phyloP scores from a whole-genome alignment of 2,797 vertebrate species.

The Sibirionetta formosa region DNA sequence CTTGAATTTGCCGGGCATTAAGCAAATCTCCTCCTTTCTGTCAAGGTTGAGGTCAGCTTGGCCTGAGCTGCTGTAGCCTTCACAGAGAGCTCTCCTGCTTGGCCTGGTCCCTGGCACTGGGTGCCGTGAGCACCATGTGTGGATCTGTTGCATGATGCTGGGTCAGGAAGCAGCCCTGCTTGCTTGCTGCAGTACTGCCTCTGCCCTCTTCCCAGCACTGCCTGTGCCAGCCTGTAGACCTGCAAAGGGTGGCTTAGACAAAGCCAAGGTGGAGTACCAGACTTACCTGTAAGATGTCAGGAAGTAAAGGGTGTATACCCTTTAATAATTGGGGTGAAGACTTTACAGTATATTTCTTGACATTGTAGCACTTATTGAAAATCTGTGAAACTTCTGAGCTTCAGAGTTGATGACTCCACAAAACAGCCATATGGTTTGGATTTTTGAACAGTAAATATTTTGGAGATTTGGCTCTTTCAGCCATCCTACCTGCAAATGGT shows the following conservation, averaged over 20 bases:
- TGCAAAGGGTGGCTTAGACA: too few species aligned
- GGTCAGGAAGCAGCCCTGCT: neutral
- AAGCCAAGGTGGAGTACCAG: neutral
- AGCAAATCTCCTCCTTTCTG: neutral
- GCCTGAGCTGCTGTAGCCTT: neutral
- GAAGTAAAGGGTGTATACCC: too few species aligned
- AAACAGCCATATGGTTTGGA: neutral
- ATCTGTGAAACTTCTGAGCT: neutral
- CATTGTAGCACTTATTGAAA: accelerated
- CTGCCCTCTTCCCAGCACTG: accelerated
- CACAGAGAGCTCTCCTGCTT: neutral
- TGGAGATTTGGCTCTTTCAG: neutral
- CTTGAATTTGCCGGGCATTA: neutral
- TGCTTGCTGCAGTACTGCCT: too few species aligned
- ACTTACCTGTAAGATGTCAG: neutral
- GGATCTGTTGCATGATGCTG: accelerated
- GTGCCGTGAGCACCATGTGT: neutral
- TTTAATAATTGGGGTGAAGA: neutral
- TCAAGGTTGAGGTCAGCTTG: neutral
- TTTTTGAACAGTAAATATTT: neutral
- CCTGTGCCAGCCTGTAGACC: neutral
- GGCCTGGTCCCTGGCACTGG: neutral
- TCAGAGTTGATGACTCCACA: neutral
- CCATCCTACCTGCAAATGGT: neutral
- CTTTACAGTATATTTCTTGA: neutral